Conservation (phyloP, 1,140 invertebrate species). For the Ectropis grisescens region DNA sequence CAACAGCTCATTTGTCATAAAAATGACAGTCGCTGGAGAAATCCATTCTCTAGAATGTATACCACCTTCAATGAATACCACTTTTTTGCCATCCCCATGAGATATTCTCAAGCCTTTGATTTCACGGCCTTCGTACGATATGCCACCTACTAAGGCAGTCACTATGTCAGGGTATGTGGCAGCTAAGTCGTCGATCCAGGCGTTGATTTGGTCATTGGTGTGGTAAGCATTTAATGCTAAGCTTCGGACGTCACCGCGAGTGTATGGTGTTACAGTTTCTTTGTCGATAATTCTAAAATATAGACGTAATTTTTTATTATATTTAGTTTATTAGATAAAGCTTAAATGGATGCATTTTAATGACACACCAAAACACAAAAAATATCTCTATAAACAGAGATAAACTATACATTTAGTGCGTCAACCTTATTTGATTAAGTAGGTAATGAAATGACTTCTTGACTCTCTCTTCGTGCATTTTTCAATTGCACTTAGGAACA, state of each 20-base stretch:
- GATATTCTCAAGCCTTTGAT: conserved; percentile 72
- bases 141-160: conserved; percentile 62
- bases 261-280: conserved; percentile 28
- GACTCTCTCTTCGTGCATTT: too few relatives aligned
- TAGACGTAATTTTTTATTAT: background rate
- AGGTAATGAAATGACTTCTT: too few relatives aligned
- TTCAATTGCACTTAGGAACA: too few relatives aligned
- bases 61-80: conserved; percentile 74
- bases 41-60: conserved; percentile 87
- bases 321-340: conserved; percentile 1
- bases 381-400: too few relatives aligned
- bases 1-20: conserved; percentile 76
- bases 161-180: conserved; percentile 62
- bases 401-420: too few relatives aligned
- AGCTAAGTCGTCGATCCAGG: conserved; percentile 59
- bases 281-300: conserved; percentile 33
- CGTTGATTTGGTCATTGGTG: conserved; percentile 50
- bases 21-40: conserved; percentile 80
- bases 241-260: conserved; percentile 16
- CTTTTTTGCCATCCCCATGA: conserved; percentile 25
- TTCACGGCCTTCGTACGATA: conserved; percentile 68
- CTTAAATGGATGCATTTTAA: too few relatives aligned
- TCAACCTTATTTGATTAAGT: too few relatives aligned
- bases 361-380: too few relatives aligned
- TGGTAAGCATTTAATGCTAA: conserved; percentile 40